Base-by-base conservation (phyloP, 1,140 invertebrate species). In the Diorhabda elongata region DNA sequence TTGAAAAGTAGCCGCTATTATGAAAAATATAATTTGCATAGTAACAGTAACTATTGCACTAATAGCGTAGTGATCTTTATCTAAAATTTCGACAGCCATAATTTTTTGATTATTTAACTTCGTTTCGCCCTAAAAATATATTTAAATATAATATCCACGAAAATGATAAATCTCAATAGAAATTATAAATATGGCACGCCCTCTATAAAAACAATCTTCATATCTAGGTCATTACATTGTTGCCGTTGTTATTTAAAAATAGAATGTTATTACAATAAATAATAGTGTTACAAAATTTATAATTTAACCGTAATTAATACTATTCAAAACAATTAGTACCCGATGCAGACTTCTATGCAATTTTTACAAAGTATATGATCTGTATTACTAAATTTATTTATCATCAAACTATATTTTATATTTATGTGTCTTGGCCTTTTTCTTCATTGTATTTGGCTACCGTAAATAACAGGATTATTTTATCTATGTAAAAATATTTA, bases 11-110 rank as follows among this genome's bases (percentile, higher is more conserved):
- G 92, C 92, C 44, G 93, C 93, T 68, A 96, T 88, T 11, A 88
- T 84, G 80, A 96, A 97, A 82, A 96, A 97, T 56, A 93, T 86
- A 58, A 96, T 84, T 82, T 96, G 94, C 91, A 97, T 92, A 3
- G 84, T 87, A 58, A 93, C 87, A 4, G 92, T 94, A 5, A 95
- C 92, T 77, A 95, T 92, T 9, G 92, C 93, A 84, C 92, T 94
- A 61, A 96, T 90, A 59, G 91, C 91, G 76, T 95, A 88, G 80
- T 97, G 93, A 82, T 95, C 91, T 70, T 89, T 88, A 82, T 96
- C 94, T 73, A 94, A 85, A 66, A 95, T 88, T 74, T 89, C 82
- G 9, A 90, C 83, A 69, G 85, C 86, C 89, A 90, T 88, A 67
- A 69, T 64, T 67, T 68, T 56, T 59, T 11, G 9, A 26, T 69